phyloP scores from a whole-genome alignment of 2,113 vertebrate genomes.

The Rana temporaria region DNA sequence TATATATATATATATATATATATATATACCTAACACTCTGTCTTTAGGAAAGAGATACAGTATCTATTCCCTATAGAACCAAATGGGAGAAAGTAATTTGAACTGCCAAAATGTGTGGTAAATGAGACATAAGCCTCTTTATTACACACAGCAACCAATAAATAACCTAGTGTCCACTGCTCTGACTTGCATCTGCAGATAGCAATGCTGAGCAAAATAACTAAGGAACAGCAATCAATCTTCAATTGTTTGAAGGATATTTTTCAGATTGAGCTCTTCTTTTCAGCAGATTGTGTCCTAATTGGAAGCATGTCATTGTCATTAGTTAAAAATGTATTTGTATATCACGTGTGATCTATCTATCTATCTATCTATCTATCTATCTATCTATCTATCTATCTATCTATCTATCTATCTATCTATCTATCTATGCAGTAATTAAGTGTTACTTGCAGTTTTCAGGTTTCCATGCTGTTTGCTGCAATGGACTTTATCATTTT shows the following conservation, averaged over 20 bases:
- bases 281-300: conserved; percentile 1
- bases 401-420: too few relatives aligned
- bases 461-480: too few relatives aligned
- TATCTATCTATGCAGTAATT: too few relatives aligned
- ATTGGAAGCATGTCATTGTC: conserved; percentile 14
- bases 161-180: conserved; percentile 11
- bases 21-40: not conserved
- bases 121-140: conserved; percentile 38
- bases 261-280: conserved; percentile 2
- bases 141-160: conserved; percentile 39
- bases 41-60: conserved; percentile 25
- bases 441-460: too few relatives aligned
- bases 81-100: conserved; percentile 28
- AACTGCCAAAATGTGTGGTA: conserved; percentile 26
- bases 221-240: conserved; percentile 13
- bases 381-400: too few relatives aligned
- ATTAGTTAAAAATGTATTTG: too few relatives aligned
- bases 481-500: too few relatives aligned
- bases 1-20: not conserved
- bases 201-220: not conserved
- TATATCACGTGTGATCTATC: too few relatives aligned
- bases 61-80: conserved; percentile 27
- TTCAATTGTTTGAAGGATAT: conserved; percentile 23
- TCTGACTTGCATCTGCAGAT: conserved; percentile 26
- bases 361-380: too few relatives aligned